Base-by-base conservation (phyloP, 2,888 invertebrate species). In the Mythimna impura region DNA sequence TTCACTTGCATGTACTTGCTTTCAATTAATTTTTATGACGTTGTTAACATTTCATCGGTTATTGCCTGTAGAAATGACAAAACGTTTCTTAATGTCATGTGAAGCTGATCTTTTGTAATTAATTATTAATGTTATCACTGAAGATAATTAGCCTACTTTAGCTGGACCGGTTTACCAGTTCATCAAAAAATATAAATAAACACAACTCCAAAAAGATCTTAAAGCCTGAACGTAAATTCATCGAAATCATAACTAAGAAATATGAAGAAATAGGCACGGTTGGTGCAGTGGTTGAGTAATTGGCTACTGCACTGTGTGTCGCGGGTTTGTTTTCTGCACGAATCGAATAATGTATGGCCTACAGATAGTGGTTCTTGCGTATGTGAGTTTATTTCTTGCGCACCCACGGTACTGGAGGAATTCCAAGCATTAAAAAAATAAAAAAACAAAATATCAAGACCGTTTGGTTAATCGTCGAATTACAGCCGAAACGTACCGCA, bases 401-500 rank as follows among this genome's bases (percentile, higher is more conserved):
- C 5, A 14, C 6, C 5, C 17, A 17, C 1, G 43, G 17, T 47
- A 47, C 14, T 14, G 17, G 43, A 47, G 5, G 6, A 47, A 47
- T 47, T 47, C 14, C 14, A 1, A 43, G 17, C 0, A 7, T 7
- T 3, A 5, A 17, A 17, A 47, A 47, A 47, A 47, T 25, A 69
- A n/a, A 80, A 70, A 81, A 80, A 64, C 71, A 77, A 95, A 52
- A 89, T 93, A 95, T 93, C 96, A 95, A 96, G 89, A 92, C 77
- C 58, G 72, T 86, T 90, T 50, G 74, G 87, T 89, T 84, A 73
- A 75, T 83, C 80, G 86, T 83, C 84, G 90, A 86, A 91, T 90
- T 91, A 91, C 92, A 95, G 88, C 92, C 89, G 94, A 96, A 95
- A 94, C 91, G 94, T 93, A 95, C 89, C 90, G 89, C 91, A 93